phyloP scores from a whole-genome alignment of 2,888 invertebrate genomes.

The Acanthoscelides obtectus region DNA sequence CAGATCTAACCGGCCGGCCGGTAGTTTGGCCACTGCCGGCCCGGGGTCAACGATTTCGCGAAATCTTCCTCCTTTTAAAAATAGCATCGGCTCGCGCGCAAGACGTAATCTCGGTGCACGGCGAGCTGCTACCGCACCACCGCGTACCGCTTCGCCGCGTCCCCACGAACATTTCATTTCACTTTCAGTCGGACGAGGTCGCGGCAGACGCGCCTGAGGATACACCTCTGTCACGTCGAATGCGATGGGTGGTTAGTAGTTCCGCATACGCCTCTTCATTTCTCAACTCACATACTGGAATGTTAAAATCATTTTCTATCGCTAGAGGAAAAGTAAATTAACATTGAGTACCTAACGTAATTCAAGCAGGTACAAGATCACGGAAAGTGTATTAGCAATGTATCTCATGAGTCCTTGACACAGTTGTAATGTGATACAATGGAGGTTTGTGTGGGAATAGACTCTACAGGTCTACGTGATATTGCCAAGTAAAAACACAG shows the following conservation, averaged over 20 bases:
- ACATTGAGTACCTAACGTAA: no score
- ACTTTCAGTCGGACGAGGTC: background rate
- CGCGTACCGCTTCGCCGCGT: background rate
- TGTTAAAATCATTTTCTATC: background rate
- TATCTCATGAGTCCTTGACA: no score
- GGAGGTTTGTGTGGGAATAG: no score
- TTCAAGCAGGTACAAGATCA: no score
- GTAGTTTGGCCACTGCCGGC: background rate
- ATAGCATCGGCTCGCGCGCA: background rate
- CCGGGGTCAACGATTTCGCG: background rate
- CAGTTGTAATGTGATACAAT: no score
- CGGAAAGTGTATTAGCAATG: no score
- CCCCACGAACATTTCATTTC: background rate
- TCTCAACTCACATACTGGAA: background rate
- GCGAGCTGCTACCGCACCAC: background rate
- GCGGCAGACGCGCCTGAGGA: background rate
- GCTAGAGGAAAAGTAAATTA: no score
- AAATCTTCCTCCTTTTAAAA: background rate
- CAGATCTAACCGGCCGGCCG: background rate
- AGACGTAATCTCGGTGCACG: background rate
- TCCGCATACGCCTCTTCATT: background rate
- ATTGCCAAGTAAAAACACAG: no score
- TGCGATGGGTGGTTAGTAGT: background rate
- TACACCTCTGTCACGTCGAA: background rate
- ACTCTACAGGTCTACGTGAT: no score